Evolutionary conservation across 53 echinoderm and acorn worm species (phyloP).

Genomic region (Henricia sp.): DNA sequence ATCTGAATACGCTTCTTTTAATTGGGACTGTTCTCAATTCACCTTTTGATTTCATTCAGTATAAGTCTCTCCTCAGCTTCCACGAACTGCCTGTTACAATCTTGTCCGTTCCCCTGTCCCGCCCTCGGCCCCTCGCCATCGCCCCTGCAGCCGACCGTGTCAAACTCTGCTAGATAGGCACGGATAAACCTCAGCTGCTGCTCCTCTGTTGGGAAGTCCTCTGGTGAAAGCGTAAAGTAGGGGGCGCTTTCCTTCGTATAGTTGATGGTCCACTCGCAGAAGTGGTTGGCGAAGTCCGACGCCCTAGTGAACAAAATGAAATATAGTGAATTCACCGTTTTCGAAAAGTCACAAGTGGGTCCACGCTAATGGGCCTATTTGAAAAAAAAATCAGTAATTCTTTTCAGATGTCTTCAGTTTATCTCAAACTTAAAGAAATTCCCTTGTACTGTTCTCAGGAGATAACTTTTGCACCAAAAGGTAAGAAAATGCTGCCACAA

Average conservation of each 20-base stretch:
- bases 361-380: too few species aligned
- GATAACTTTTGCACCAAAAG: too few species aligned
- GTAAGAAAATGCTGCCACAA: too few species aligned
- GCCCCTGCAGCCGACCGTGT: not conserved
- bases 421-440: too few species aligned
- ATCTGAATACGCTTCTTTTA: too few species aligned
- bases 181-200: conserved; percentile 91
- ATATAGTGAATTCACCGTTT: too few species aligned
- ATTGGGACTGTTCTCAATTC: not conserved
- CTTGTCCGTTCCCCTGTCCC: conserved; percentile 24
- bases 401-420: too few species aligned
- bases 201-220: conserved; percentile 74
- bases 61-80: conserved; percentile 59
- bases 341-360: too few species aligned
- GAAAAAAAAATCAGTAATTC: too few species aligned
- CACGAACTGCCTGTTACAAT: conserved; percentile 7
- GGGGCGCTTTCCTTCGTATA: conserved; percentile 73
- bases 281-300: conserved; percentile 92
- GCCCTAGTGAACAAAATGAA: conserved; percentile 37
- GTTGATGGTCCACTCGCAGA: conserved; percentile 91
- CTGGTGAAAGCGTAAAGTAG: conserved; percentile 68
- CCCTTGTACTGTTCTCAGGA: too few species aligned
- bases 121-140: conserved; percentile 6
- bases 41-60: conserved; percentile 79
- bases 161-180: conserved; percentile 67